Percentiles rank a stretch among this genome's conserved stretches.
These are phyloP conservation scores for Cavia porcellus DNA, from an alignment of 2,113 vertebrate genomes.

Conservation along the genomic window DNA sequence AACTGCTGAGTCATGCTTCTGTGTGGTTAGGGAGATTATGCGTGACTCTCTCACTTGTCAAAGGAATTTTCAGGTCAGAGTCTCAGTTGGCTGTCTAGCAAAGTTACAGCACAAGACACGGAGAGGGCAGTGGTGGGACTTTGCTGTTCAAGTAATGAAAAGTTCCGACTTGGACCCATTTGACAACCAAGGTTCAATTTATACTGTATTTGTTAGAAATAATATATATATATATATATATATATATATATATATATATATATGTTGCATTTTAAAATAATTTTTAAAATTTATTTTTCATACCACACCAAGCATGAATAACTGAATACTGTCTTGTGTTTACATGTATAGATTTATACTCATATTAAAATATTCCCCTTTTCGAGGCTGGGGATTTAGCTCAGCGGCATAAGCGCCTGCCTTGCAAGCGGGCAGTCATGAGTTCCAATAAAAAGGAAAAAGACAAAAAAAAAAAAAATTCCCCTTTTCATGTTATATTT, in stretches of 20 bases:
- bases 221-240: neutral
- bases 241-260: neutral
- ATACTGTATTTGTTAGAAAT: neutral
- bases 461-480: too few species aligned
- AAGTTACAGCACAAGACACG: too few species aligned
- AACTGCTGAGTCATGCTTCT: neutral
- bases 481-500: neutral
- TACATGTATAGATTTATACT: neutral
- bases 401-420: too few species aligned
- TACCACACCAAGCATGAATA: neutral
- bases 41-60: neutral
- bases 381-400: too few species aligned
- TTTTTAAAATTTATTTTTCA: neutral
- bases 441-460: too few species aligned
- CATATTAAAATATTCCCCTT: neutral
- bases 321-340: neutral
- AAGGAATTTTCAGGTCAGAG: neutral
- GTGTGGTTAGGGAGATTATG: fast-evolving
- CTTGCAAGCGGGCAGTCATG: too few species aligned
- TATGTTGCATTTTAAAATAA: neutral
- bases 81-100: neutral
- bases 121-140: neutral
- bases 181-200: neutral
- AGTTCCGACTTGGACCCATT: too few species aligned
- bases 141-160: neutral